Evolutionary conservation across 53 echinoderm and acorn worm species (phyloP).

Genomic region (Paelopatides confundens): DNA sequence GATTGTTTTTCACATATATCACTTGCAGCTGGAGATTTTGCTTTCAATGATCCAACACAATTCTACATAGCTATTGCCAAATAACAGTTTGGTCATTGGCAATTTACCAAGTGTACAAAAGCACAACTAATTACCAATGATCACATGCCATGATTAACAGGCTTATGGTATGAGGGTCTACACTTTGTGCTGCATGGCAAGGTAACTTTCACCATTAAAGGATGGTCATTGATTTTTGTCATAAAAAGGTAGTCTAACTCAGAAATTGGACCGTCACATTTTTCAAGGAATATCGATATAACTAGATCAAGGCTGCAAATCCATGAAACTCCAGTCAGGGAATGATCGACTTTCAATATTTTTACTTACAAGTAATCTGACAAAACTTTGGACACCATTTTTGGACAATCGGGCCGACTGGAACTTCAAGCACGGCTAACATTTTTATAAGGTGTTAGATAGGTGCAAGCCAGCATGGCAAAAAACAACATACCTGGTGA

Average conservation of each 20-base stretch:
- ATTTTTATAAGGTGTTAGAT: constrained; percentile 4
- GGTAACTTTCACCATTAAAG: background rate
- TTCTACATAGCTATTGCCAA: too few relatives aligned
- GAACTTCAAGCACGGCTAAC: constrained; percentile 52
- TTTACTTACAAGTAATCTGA: too few relatives aligned
- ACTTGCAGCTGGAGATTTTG: too few relatives aligned
- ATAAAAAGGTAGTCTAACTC: background rate
- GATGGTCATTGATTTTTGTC: background rate
- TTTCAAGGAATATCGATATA: background rate
- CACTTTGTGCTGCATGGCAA: constrained; percentile 22
- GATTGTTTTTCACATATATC: too few relatives aligned
- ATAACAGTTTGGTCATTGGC: too few relatives aligned
- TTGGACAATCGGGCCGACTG: constrained; percentile 33
- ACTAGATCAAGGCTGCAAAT: constrained; percentile 73
- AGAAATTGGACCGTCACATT: background rate
- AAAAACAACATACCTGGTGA: constrained; percentile 82
- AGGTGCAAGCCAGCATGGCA: background rate
- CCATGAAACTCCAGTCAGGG: constrained; percentile 84
- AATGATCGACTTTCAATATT: background rate
- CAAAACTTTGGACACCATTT: too few relatives aligned
- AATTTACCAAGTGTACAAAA: too few relatives aligned
- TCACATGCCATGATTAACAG: background rate
- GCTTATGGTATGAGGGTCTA: constrained; percentile 24
- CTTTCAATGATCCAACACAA: too few relatives aligned
- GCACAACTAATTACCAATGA: too few relatives aligned